Conservation (phyloP, 2,113 vertebrate species). For the Corythaeola cristata region DNA sequence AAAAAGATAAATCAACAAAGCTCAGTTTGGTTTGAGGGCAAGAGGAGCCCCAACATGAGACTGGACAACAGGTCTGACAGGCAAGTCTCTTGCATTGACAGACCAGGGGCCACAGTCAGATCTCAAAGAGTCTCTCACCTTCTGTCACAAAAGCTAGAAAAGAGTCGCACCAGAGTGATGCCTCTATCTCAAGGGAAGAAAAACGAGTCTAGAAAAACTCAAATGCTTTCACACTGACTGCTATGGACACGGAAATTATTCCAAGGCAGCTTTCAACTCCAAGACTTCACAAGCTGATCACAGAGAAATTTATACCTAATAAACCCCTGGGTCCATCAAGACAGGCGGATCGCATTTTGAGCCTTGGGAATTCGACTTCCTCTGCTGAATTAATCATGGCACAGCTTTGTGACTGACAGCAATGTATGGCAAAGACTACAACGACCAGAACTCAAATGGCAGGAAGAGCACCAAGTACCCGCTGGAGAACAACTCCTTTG, state of each 20-base stretch:
- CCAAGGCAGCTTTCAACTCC: neutral
- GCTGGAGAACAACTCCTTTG: neutral
- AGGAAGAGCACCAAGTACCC: neutral
- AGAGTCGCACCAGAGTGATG: neutral
- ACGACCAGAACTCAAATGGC: neutral
- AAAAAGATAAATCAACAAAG: conserved; percentile 21
- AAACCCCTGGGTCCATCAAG: neutral
- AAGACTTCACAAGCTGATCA: neutral
- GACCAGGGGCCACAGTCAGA: neutral
- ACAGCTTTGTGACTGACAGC: neutral
- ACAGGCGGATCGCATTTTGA: neutral
- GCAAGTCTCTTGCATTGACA: neutral
- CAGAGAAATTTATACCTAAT: neutral
- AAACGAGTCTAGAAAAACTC: neutral
- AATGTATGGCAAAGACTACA: fast-evolving
- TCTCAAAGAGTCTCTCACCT: neutral
- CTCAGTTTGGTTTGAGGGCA: neutral
- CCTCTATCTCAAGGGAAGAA: neutral
- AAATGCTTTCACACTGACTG: neutral
- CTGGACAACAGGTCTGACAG: neutral
- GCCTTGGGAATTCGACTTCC: neutral
- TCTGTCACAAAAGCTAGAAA: neutral
- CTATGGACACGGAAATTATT: neutral
- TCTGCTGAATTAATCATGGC: fast-evolving
- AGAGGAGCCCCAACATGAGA: neutral